Percentiles rank a stretch among this genome's conserved stretches.
Conservation (phyloP, 2,113 vertebrate genomes). For the Centropus bengalensis region DNA sequence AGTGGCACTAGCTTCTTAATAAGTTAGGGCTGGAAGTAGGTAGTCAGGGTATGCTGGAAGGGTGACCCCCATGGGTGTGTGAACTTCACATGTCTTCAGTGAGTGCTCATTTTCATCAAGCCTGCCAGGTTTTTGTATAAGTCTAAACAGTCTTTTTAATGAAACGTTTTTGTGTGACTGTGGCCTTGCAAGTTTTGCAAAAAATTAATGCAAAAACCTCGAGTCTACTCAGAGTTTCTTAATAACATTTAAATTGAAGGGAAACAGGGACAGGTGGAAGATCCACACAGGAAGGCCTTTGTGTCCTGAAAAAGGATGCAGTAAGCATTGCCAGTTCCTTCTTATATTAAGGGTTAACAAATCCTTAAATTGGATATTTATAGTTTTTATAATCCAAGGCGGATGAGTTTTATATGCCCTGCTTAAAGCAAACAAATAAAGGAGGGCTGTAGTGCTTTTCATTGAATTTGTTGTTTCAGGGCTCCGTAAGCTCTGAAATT, state of each 20-base stretch:
- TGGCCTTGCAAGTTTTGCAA: not conserved
- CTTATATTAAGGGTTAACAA: not conserved
- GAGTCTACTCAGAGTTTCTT: not conserved
- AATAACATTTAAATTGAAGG: not conserved
- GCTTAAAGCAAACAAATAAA: not conserved
- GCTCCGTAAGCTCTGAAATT: not conserved
- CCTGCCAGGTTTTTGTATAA: rapidly evolving
- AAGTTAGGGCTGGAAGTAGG: not conserved
- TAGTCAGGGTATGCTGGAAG: not conserved
- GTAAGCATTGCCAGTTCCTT: not conserved
- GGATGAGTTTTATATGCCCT: not conserved
- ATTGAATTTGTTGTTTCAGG: not conserved
- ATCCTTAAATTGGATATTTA: not conserved
- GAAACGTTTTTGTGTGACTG: not conserved
- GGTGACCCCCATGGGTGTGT: not conserved
- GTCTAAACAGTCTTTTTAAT: not conserved
- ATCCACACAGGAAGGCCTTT: too few species aligned
- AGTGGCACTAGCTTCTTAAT: not conserved
- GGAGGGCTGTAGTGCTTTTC: not conserved
- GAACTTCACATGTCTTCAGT: not conserved
- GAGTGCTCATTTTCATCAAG: not conserved
- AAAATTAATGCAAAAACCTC: not conserved
- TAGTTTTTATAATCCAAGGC: not conserved
- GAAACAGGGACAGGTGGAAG: not conserved
- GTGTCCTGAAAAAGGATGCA: not conserved